Conservation (phyloP, 2,888 invertebrate species). For the Lasioglossum marginatum region DNA sequence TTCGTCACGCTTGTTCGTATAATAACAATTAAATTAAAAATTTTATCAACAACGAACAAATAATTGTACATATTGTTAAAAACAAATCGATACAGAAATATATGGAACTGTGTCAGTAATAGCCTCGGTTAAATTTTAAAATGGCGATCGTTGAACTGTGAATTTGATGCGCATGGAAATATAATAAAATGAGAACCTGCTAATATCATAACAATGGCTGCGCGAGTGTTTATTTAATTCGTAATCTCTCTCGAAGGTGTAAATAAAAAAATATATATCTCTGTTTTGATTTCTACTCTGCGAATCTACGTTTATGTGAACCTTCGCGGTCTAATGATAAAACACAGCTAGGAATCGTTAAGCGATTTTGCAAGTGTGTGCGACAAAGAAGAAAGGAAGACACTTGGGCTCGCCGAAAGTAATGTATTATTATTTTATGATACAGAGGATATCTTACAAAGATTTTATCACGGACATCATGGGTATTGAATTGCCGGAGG, state of each 20-base stretch:
- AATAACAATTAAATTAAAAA: not conserved
- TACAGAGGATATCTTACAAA: conserved; percentile 82
- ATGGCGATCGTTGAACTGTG: not conserved
- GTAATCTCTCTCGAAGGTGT: not conserved
- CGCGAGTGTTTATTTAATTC: not conserved
- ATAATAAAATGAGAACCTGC: not conserved
- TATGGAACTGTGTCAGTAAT: not conserved
- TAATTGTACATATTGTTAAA: not conserved
- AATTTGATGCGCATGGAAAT: not conserved
- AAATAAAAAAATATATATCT: not conserved
- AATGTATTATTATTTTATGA: conserved; percentile 79
- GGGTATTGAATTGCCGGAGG: conserved; percentile 73
- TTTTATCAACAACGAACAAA: not conserved
- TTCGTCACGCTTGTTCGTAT: not conserved
- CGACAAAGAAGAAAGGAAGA: conserved; percentile 37
- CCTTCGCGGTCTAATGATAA: not conserved
- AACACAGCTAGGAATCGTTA: no score
- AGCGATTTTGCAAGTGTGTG: not conserved
- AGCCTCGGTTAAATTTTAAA: not conserved
- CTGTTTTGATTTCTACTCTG: not conserved
- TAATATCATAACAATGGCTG: not conserved
- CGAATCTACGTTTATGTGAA: not conserved
- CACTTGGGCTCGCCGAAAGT: conserved; percentile 69
- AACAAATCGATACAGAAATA: not conserved
- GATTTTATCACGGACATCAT: conserved; percentile 77